Evolutionary conservation across 37 sponge, comb jelly and placozoan species (phyloP), one percentile per base, ranked within the genome.

Genomic region (Amphimedon queenslandica): DNA sequence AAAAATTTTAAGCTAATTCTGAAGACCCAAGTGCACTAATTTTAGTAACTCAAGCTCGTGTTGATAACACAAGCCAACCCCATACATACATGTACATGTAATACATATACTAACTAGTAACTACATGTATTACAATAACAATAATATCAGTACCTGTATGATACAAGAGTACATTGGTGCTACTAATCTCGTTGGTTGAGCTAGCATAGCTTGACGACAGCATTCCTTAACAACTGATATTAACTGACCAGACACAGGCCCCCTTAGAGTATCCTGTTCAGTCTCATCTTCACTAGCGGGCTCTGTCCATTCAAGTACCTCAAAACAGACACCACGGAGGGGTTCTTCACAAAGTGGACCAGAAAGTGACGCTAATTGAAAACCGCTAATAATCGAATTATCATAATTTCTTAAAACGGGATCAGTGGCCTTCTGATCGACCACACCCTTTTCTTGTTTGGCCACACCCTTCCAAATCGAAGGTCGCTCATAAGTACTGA

Each of bases 281-380:
- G 36, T 23, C 3, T 55, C 38, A 36, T 60, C 64, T 40, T 43
- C 43, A 11, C 21, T 25, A 18, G 13, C 58, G 18, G 21, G n/a
- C 43, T 2, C 42, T 42, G 20, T 84, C 93, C 93, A 94, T 30
- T 83, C 79, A 37, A 73, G 71, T 21, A 98, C 53, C 1, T 80
- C 64, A 58, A 94, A 81, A 55, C 90, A 82, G 37, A 94, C 90
- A n/a, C 95, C 99, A 1, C 69, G 65, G 76, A 94, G 57, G 1
- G 99, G 99, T 67, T 98, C 99, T 66, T 98, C 93, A 82, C 99
- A 98, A 32, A 98, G 88, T 4, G 99, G 99, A 24, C 99, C 99
- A 37, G 90, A 70, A n/a, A 83, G 77, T 34, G 89, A 74, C 20
- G 99, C 94, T 70, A 97, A 80, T 71, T 97, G 94, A 47, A 97